Percentiles rank a stretch among this genome's conserved stretches.
phyloP scores from a whole-genome alignment of 2,888 invertebrate species.

The Maniola hyperantus region DNA sequence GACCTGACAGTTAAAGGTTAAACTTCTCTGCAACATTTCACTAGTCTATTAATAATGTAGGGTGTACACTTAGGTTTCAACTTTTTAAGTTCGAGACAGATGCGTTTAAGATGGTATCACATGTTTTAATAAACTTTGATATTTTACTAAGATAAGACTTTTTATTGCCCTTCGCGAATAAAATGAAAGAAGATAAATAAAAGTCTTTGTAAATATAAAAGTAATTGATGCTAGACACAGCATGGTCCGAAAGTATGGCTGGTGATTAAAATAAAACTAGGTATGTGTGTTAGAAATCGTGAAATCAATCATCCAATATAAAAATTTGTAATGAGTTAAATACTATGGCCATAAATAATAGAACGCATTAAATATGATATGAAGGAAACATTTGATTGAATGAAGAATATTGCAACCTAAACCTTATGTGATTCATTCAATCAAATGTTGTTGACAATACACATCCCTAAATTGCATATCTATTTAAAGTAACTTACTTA shows the following conservation, averaged over 20 bases:
- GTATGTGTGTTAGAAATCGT: too few relatives aligned
- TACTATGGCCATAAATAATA: too few relatives aligned
- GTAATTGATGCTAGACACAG: neutral
- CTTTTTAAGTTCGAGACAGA: conserved; percentile 25
- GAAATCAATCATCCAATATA: too few relatives aligned
- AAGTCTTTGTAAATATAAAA: conserved; percentile 3
- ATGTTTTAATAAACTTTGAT: conserved; percentile 27
- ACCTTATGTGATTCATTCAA: too few relatives aligned
- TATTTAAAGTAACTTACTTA: too few relatives aligned
- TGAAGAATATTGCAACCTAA: too few relatives aligned
- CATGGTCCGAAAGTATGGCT: neutral
- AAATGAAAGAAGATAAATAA: neutral
- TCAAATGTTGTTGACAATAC: too few relatives aligned
- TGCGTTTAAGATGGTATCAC: conserved; percentile 33
- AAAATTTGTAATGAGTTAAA: too few relatives aligned
- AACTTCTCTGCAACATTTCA: neutral
- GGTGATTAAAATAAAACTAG: neutral
- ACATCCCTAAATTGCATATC: too few relatives aligned
- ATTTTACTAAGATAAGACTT: conserved; percentile 29
- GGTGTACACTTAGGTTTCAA: conserved; percentile 17
- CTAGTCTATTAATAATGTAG: neutral
- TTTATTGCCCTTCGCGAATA: conserved; percentile 8
- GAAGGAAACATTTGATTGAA: too few relatives aligned
- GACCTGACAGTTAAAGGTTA: accelerated
- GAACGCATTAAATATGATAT: too few relatives aligned